These are phyloP conservation scores for Cydia pomonella DNA, from an alignment of 1,140 invertebrate species.

Conservation along the genomic window DNA sequence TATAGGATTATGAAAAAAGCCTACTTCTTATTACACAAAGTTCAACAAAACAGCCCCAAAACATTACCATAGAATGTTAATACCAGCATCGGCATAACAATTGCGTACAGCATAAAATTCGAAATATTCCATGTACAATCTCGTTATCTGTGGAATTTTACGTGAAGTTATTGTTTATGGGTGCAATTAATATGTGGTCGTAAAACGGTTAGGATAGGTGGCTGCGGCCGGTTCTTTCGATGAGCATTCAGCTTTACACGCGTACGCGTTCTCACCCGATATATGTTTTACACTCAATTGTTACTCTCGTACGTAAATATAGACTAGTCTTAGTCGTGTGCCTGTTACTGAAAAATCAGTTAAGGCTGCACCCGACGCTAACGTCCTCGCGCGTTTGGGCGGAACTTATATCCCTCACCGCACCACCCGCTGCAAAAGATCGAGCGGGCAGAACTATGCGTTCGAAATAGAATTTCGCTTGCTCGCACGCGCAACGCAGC, in stretches of 20 bases:
- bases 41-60: not conserved
- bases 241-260: not conserved
- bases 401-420: too few relatives aligned
- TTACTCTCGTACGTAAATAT: not conserved
- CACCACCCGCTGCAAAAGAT: too few relatives aligned
- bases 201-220: slow-evolving; percentile 26
- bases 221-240: not conserved
- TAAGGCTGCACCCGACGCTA: too few relatives aligned
- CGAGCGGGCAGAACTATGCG: too few relatives aligned
- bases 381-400: too few relatives aligned
- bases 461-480: too few relatives aligned
- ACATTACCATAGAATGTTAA: not conserved
- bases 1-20: too few relatives aligned
- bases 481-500: too few relatives aligned
- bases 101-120: not conserved
- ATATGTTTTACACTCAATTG: slow-evolving; percentile 19
- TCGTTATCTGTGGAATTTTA: slow-evolving; percentile 4
- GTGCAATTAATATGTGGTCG: slow-evolving; percentile 18
- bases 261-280: not conserved
- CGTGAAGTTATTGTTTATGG: slow-evolving; percentile 22
- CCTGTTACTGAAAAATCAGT: too few relatives aligned
- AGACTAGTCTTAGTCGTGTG: not conserved
- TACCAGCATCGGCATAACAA: not conserved
- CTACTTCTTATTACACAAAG: too few relatives aligned
- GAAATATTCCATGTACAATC: not conserved